Conservation (phyloP, 1,140 invertebrate species). For the Olivierus martensii region DNA sequence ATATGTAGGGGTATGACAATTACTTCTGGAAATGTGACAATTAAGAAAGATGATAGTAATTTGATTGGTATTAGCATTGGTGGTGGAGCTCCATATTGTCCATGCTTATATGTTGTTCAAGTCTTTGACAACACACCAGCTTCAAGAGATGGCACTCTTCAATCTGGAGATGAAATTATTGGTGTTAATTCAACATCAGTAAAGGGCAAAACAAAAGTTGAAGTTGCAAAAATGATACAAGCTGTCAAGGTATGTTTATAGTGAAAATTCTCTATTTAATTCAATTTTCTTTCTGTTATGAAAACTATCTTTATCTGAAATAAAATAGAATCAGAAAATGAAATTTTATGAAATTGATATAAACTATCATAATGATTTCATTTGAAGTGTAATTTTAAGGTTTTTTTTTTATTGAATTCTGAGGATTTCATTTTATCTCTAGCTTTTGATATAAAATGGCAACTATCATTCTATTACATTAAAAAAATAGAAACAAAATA, state of each 20-base stretch:
- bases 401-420: too few relatives aligned
- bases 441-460: too few relatives aligned
- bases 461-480: too few relatives aligned
- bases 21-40: constrained; percentile 78
- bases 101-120: constrained; percentile 92
- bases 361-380: too few relatives aligned
- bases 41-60: constrained; percentile 88
- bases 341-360: too few relatives aligned
- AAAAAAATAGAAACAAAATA: too few relatives aligned
- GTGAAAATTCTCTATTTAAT: too few relatives aligned
- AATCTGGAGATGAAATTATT: constrained; percentile 92
- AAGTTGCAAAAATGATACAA: constrained; percentile 98
- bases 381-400: too few relatives aligned
- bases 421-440: too few relatives aligned
- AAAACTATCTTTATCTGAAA: too few relatives aligned
- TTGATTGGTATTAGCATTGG: constrained; percentile 97
- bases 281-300: too few relatives aligned
- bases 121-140: constrained; percentile 97
- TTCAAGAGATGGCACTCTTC: constrained; percentile 70
- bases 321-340: too few relatives aligned
- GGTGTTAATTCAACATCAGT: constrained; percentile 82
- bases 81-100: constrained; percentile 87
- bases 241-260: constrained; percentile 51
- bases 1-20: constrained; percentile 85
- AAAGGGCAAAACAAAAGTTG: constrained; percentile 93